Percentiles rank a stretch among this genome's conserved stretches.
These are phyloP conservation scores for Stichopus chloronotus DNA, from an alignment of 35 echinoderm and acorn worm genomes.

Conservation along the genomic window DNA sequence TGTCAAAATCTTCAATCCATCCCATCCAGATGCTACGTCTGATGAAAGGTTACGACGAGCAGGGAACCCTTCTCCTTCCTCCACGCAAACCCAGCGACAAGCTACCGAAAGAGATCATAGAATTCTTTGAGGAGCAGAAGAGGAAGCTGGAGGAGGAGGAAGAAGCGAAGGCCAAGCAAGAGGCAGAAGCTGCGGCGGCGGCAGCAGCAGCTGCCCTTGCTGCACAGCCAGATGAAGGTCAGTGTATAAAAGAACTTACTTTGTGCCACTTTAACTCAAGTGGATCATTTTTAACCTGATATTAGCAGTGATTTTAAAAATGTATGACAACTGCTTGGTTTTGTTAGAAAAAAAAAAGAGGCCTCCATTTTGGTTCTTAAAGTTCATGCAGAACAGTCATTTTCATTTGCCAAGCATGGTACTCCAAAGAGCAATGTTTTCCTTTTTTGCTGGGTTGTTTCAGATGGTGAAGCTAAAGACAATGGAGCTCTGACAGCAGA, in stretches of 20 bases:
- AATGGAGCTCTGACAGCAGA: background rate
- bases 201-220: conserved; percentile 63
- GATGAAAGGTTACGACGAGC: conserved; percentile 98
- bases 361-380: too few relatives aligned
- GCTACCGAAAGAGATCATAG: conserved; percentile 81
- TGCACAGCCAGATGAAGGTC: conserved; percentile 38
- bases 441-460: background rate
- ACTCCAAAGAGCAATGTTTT: too few relatives aligned
- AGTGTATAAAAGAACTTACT: background rate
- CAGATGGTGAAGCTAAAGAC: conserved; percentile 14
- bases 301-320: too few relatives aligned
- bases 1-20: background rate
- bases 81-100: conserved; percentile 84
- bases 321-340: too few relatives aligned
- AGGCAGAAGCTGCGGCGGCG: conserved; percentile 74
- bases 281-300: too few relatives aligned
- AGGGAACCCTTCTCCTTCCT: conserved; percentile 89
- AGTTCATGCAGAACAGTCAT: too few relatives aligned
- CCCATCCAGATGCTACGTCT: conserved; percentile 76
- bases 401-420: too few relatives aligned
- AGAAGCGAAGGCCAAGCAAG: conserved; percentile 64
- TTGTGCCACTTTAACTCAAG: too few relatives aligned
- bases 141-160: conserved; percentile 91
- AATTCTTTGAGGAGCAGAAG: conserved; percentile 93
- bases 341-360: too few relatives aligned